Evolutionary conservation across 2,888 invertebrate species (phyloP).

Genomic region (Dione vanillae): DNA sequence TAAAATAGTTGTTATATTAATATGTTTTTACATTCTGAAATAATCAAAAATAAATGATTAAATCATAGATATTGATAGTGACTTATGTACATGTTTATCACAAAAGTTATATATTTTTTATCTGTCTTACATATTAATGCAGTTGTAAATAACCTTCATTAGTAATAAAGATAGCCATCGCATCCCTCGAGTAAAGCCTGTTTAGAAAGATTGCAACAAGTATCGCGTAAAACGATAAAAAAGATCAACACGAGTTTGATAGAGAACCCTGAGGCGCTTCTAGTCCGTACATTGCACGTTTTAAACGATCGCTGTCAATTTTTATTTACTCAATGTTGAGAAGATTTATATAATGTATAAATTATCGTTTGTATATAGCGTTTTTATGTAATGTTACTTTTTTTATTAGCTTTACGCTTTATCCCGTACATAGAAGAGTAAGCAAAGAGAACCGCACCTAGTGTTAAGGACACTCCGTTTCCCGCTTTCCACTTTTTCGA

Average conservation of each 20-base stretch:
- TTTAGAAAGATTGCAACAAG: conserved; percentile 42
- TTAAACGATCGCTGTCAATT: conserved; percentile 17
- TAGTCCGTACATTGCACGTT: conserved; percentile 6
- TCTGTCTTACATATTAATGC: conserved; percentile 53
- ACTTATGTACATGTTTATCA: conserved; percentile 27
- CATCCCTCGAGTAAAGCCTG: conserved; percentile 44
- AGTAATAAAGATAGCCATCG: conserved; percentile 56
- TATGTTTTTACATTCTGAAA: not conserved
- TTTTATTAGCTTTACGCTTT: no score
- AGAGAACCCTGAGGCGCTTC: conserved; percentile 12
- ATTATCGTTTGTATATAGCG: not conserved
- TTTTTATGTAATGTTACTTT: no score
- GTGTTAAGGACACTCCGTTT: no score
- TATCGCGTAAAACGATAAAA: conserved; percentile 37
- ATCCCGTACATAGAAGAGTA: no score
- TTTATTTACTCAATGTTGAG: not conserved
- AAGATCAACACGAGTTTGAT: conserved; percentile 31
- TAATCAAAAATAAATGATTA: not conserved
- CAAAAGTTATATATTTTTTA: conserved; percentile 37
- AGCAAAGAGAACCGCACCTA: no score
- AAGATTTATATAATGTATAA: not conserved
- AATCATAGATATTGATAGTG: not conserved
- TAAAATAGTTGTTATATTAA: not conserved
- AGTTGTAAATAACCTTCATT: conserved; percentile 63
- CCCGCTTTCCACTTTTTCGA: no score